Conservation (phyloP, 2,888 invertebrate genomes). For the Pristionchus maxplancki region DNA sequence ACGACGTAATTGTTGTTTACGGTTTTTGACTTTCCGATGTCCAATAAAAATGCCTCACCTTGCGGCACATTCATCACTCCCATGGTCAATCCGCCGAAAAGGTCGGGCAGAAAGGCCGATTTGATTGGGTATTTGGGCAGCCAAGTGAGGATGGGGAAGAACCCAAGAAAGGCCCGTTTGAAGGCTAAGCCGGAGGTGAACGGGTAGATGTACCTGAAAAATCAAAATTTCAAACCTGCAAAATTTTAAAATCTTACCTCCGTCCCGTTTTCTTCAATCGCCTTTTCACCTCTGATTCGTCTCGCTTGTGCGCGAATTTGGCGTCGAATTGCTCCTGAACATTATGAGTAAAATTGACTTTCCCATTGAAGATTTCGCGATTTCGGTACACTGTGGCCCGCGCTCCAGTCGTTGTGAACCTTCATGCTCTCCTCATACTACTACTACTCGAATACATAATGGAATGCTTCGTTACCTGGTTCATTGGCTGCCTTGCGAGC, state of each 20-base stretch:
- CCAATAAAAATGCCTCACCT: conserved; percentile 80
- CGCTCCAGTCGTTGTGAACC: too few species aligned
- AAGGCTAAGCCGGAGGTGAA: conserved; percentile 59
- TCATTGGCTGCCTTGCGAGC: conserved; percentile 43
- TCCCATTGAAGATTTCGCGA: background rate
- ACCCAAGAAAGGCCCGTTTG: conserved; percentile 55
- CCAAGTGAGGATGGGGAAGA: conserved; percentile 77
- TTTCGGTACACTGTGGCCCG: too few species aligned
- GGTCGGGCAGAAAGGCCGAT: conserved; percentile 82
- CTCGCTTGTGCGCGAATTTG: conserved; percentile 68
- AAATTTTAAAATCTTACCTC: conserved; percentile 47
- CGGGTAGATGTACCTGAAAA: conserved; percentile 59
- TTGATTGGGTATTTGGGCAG: conserved; percentile 75
- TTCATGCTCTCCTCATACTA: too few species aligned
- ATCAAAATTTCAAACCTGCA: background rate
- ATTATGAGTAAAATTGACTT: too few species aligned
- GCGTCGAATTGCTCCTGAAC: conserved; percentile 73
- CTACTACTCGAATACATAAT: too few species aligned
- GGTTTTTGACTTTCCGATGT: background rate
- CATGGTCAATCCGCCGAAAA: conserved; percentile 89
- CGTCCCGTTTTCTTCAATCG: conserved; percentile 52
- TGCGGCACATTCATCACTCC: conserved; percentile 94
- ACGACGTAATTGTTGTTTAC: too few species aligned
- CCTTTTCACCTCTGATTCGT: conserved; percentile 54
- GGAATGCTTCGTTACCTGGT: background rate